Evolutionary conservation across 2,113 vertebrate species (phyloP), one percentile per base, ranked within the genome.

Genomic region (Salvator merianae): DNA sequence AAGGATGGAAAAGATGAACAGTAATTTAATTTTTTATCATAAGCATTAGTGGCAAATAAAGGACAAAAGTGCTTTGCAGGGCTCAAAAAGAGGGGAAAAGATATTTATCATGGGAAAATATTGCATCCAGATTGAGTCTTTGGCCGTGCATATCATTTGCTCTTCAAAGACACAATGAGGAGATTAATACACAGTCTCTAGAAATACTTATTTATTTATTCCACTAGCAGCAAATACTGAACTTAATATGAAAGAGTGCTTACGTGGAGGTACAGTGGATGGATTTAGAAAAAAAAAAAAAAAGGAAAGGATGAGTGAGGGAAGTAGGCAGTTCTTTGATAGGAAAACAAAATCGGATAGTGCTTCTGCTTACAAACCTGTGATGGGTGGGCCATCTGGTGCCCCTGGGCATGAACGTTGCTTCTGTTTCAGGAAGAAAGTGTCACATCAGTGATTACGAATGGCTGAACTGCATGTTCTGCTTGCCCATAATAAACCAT

Each of bases 21-120:
- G 93, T 96, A 96, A 97, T 96, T 96, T 96, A 96, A 96, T 97
- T 96, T 97, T 97, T 97, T 95, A 96, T 96, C 93, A 93, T 95
- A 95, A 95, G 92, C 92, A 95, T 96, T 96, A 95, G 94, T 90
- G 92, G 90, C 92, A 94, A 96, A 96, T 91, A 96, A 96, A 95
- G 94, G 94, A 96, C 95, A 95, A 95, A 95, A 95, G 91, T 93
- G 93, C 88, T 95, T 94, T 95, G 72, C 93, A 85, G n/a, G 74
- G 77, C 91, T 94, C 87, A 93, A 95, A 89, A 92, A 90, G 92
- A 89, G 86, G 90, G 86, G 89, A 94, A 93, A 89, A 94, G 87
- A 94, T 91, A 93, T 93, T 95, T 92, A 95, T 95, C 95, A 95
- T 87, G 93, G 93, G 93, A 93, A 94, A 95, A 93, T 79, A 83